A percentile compares a stretch with the other conserved stretches of the same genome.
phyloP scores from a whole-genome alignment of 2,797 vertebrate genomes.

The Mus spretus region DNA sequence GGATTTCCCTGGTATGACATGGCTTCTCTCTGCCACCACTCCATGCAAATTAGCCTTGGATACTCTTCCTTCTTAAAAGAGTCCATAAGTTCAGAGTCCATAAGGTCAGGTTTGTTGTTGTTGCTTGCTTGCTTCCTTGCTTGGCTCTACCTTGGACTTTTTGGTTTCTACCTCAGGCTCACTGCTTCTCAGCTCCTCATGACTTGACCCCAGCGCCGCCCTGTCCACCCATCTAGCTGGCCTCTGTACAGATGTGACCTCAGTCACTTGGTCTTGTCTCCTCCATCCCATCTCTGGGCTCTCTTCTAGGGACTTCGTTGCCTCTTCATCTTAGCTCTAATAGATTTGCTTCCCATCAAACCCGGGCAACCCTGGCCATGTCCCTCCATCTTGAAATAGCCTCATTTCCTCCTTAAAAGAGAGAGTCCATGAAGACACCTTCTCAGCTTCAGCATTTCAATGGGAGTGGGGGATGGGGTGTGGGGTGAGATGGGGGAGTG shows the following conservation, averaged over 20 bases:
- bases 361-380: not conserved
- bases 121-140: not conserved
- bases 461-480: not conserved
- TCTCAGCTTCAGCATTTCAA: not conserved
- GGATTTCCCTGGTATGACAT: not conserved
- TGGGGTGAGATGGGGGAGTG: not conserved
- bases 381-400: not conserved
- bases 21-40: not conserved
- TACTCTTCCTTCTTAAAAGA: not conserved
- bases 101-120: not conserved
- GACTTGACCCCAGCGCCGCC: not conserved
- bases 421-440: too few species aligned
- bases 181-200: not conserved
- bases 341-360: not conserved
- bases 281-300: not conserved
- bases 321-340: not conserved
- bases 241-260: not conserved
- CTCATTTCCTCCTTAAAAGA: not conserved
- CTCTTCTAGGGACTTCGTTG: not conserved
- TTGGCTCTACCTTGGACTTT: not conserved
- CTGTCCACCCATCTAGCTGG: not conserved
- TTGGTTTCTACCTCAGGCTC: not conserved
- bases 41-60: not conserved
- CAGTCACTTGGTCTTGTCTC: not conserved
- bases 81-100: not conserved